Evolutionary conservation across 2,888 invertebrate genomes (phyloP).

Genomic region (Rhingia rostrata): DNA sequence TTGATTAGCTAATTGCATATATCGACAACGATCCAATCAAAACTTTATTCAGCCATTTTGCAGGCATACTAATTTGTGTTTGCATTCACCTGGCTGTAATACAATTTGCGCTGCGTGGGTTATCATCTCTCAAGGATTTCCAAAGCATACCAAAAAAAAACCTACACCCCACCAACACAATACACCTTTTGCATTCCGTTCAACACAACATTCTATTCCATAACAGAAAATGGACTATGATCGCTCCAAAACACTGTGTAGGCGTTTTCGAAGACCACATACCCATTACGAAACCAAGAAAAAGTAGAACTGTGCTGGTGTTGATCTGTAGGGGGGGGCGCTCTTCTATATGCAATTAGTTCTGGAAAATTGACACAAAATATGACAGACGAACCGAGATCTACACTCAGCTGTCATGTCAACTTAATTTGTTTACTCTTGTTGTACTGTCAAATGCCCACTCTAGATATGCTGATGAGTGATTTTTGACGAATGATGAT

Average conservation of each 20-base stretch:
- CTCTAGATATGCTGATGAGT: conserved; percentile 38
- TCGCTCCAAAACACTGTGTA: conserved; percentile 2
- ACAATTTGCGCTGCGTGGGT: conserved; percentile 8
- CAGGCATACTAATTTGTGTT: too few species aligned
- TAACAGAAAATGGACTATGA: conserved; percentile 27
- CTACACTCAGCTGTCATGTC: conserved; percentile 59
- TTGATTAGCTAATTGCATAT: neutral
- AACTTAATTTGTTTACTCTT: conserved; percentile 63
- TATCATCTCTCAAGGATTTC: conserved; percentile 8
- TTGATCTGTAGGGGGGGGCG: neutral
- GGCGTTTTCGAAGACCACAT: conserved; percentile 20
- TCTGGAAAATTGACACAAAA: conserved; percentile 25
- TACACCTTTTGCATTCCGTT: conserved; percentile 9
- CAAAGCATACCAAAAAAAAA: conserved; percentile 2
- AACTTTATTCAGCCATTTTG: neutral
- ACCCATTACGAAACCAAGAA: conserved; percentile 9
- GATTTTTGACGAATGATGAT: conserved; percentile 11
- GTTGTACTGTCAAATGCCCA: conserved; percentile 38
- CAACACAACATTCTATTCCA: conserved; percentile 12
- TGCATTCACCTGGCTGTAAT: conserved; percentile 14
- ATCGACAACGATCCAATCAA: neutral
- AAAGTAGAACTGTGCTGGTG: conserved; percentile 8
- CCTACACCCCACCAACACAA: conserved; percentile 18
- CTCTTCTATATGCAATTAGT: conserved; percentile 25
- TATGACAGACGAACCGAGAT: conserved; percentile 34